phyloP scores from a whole-genome alignment of 2,888 invertebrate species.

The Galeruca laticollis region DNA sequence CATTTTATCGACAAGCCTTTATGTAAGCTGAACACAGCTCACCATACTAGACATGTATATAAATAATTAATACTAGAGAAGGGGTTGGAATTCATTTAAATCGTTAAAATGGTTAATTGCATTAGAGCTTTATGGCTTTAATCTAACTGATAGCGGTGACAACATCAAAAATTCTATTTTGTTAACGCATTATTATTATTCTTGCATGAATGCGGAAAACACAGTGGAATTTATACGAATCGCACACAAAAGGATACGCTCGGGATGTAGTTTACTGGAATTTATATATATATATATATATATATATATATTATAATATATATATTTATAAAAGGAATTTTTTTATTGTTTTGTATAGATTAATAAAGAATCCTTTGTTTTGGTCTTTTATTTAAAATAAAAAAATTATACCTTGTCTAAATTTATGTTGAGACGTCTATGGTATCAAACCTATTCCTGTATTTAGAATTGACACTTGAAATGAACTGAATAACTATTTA shows the following conservation, averaged over 20 bases:
- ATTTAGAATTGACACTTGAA: too few relatives aligned
- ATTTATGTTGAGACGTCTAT: too few relatives aligned
- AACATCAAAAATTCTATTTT: slow-evolving; percentile 54
- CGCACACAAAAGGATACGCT: background rate
- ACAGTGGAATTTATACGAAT: background rate
- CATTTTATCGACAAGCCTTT: background rate
- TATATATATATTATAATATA: too few relatives aligned
- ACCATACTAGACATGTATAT: background rate
- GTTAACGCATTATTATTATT: slow-evolving; percentile 31
- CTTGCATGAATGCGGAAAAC: slow-evolving; percentile 6
- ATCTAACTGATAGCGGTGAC: slow-evolving; percentile 39
- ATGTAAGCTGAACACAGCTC: background rate
- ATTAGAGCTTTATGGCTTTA: slow-evolving; percentile 37
- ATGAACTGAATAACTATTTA: too few relatives aligned
- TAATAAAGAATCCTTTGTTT: too few relatives aligned
- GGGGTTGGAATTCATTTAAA: slow-evolving; percentile 14
- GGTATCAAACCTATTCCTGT: too few relatives aligned
- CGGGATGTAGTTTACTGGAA: too few relatives aligned
- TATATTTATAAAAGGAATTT: too few relatives aligned
- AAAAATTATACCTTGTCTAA: too few relatives aligned
- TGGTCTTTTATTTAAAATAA: too few relatives aligned
- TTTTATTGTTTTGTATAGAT: too few relatives aligned
- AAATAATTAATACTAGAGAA: slow-evolving; percentile 13
- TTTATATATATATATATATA: too few relatives aligned
- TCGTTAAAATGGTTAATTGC: slow-evolving; percentile 38